Evolutionary conservation across 2,888 invertebrate species (phyloP), one percentile per base, ranked within the genome.

Genomic region (Phalera bucephala): DNA sequence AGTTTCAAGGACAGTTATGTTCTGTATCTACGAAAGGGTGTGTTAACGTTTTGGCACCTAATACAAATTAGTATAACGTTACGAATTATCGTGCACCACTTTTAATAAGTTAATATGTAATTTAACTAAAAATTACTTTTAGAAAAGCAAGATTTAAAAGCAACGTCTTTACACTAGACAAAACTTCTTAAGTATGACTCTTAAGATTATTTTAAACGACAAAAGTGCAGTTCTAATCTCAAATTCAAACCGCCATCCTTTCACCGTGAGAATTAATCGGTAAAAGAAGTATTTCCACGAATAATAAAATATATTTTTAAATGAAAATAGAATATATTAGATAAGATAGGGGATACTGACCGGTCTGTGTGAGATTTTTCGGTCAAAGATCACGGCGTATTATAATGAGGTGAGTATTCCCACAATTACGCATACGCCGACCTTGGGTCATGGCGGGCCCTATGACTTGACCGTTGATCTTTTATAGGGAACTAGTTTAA

Each of bases 401-500:
- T 45, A 52, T 53, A 52, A 50, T 45, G 49, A 56, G 61, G 59
- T 31, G 39, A 42, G 1, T 36, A 64, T 84, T 84, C 84, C 63
- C 84, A 84, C 66, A 69, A 73, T 74, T 52, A 72, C 57, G 69
- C 67, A 71, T 74, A 74, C 74, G 69, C 2, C 52, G 80, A 75
- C 83, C 84, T 83, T 76, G 68, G 66, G 64, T 58, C 51, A 42
- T 34, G 47, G 48, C 61, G 62, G 38, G 58, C 64, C 49, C 58
- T 52, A 43, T 60, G 57, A 56, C 65, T 71, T 83, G 85, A 85
- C 85, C 85, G 83, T 86, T 86, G 84, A 82, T 78, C 85, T 74
- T 64, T 44, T 45, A 58, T 62, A 30, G 31, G 2, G 17, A 49
- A 67, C 59, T 51, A 51, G 65, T 63, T 65, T 40, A 36, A 34